Evolutionary conservation across 2,113 vertebrate genomes (phyloP).

Genomic region (Callithrix jacchus): DNA sequence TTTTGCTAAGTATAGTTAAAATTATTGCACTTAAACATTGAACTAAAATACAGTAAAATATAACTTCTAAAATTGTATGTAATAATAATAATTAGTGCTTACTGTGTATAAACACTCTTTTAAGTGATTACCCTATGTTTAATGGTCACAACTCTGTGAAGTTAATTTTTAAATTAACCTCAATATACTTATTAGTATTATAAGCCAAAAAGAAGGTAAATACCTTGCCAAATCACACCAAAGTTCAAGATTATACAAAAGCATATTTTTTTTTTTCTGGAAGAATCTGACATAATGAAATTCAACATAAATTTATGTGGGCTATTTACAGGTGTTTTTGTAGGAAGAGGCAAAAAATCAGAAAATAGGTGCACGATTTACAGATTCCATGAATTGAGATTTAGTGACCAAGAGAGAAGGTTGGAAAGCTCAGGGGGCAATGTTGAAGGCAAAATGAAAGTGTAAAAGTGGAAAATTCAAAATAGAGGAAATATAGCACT

Average conservation of each 20-base stretch:
- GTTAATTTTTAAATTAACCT: constrained; percentile 60
- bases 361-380: background rate
- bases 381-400: background rate
- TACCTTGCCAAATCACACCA: constrained; percentile 37
- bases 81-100: constrained; percentile 31
- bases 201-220: constrained; percentile 45
- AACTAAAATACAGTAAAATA: constrained; percentile 40
- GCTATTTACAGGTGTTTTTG: background rate
- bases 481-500: background rate
- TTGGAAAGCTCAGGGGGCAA: background rate
- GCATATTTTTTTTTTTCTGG: background rate
- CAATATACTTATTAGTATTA: constrained; percentile 9
- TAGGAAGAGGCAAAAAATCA: background rate
- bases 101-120: constrained; percentile 24
- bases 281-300: background rate
- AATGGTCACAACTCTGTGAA: constrained; percentile 28
- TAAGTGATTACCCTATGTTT: constrained; percentile 52
- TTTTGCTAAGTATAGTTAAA: constrained; percentile 54
- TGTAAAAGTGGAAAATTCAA: background rate
- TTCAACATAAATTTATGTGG: background rate
- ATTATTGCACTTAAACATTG: constrained; percentile 40
- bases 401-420: background rate
- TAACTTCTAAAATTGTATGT: constrained; percentile 23
- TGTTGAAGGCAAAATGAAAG: background rate
- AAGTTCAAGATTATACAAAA: constrained; percentile 25